These are phyloP conservation scores for Octodon degus DNA, from an alignment of 2,113 vertebrate genomes.

Conservation along the genomic window DNA sequence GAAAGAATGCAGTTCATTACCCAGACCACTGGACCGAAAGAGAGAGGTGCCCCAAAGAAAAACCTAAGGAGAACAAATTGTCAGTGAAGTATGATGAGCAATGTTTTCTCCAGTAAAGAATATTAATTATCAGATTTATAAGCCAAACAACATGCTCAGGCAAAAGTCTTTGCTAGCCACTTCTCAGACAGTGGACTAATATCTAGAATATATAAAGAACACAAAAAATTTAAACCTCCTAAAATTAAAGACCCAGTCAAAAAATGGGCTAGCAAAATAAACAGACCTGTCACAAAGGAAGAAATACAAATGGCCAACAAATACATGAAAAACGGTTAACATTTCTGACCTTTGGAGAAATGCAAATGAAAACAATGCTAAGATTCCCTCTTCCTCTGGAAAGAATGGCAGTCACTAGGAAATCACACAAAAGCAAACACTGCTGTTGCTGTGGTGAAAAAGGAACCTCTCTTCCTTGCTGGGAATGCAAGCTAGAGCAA, in stretches of 20 bases:
- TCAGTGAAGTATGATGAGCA: not conserved
- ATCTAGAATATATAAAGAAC: not conserved
- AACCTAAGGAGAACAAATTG: not conserved
- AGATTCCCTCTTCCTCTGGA: not conserved
- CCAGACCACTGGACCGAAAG: not conserved
- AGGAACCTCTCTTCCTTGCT: not conserved
- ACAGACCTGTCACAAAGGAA: not conserved
- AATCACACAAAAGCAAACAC: not conserved
- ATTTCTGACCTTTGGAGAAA: not conserved
- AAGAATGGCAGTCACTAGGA: not conserved
- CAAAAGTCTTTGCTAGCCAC: not conserved
- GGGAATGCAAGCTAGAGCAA: not conserved
- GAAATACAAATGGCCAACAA: not conserved
- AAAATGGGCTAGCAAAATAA: not conserved
- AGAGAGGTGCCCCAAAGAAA: not conserved
- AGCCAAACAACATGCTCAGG: not conserved
- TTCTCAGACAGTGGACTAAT: not conserved
- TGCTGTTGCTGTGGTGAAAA: not conserved
- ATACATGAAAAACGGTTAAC: not conserved
- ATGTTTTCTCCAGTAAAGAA: not conserved
- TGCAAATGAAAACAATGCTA: not conserved
- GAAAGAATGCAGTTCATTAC: not conserved
- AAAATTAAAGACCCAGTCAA: not conserved
- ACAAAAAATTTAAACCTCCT: not conserved
- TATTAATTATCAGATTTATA: not conserved